Conservation (phyloP, 2,797 vertebrate species). For the Cuniculus paca region DNA sequence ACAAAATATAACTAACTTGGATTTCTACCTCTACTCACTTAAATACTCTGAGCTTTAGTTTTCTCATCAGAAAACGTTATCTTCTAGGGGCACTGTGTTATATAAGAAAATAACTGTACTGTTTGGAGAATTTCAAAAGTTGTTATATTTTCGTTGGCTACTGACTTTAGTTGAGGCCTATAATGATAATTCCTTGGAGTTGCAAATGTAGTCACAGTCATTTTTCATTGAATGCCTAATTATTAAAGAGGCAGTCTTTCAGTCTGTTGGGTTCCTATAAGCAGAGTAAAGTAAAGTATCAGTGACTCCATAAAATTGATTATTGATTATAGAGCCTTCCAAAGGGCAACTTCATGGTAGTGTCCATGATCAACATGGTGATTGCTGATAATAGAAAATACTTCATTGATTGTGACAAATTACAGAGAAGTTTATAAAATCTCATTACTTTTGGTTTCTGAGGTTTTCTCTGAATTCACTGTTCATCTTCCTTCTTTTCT, state of each 20-base stretch:
- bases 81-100: not conserved
- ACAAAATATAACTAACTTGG: conserved; percentile 13
- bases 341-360: not conserved
- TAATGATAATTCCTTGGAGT: conserved; percentile 27
- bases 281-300: not conserved
- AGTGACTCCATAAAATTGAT: conserved; percentile 15
- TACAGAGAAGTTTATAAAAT: conserved; percentile 43
- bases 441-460: not conserved
- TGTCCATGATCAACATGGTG: not conserved
- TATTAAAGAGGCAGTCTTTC: conserved; percentile 60
- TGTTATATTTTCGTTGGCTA: conserved; percentile 27
- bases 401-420: not conserved
- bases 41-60: conserved; percentile 36
- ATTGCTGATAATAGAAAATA: conserved; percentile 54
- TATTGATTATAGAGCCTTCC: not conserved
- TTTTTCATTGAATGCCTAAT: conserved; percentile 26
- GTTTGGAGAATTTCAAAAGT: conserved; percentile 36
- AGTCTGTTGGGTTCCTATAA: not conserved
- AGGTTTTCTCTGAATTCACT: conserved; percentile 43
- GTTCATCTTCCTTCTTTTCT: conserved; percentile 19
- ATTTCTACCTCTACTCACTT: conserved; percentile 12
- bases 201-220: conserved; percentile 24
- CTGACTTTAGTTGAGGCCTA: conserved; percentile 4
- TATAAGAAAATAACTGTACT: not conserved
- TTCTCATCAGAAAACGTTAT: conserved; percentile 53